Base-by-base conservation (phyloP, 2,113 vertebrate genomes). In the Syngnathus floridae region DNA sequence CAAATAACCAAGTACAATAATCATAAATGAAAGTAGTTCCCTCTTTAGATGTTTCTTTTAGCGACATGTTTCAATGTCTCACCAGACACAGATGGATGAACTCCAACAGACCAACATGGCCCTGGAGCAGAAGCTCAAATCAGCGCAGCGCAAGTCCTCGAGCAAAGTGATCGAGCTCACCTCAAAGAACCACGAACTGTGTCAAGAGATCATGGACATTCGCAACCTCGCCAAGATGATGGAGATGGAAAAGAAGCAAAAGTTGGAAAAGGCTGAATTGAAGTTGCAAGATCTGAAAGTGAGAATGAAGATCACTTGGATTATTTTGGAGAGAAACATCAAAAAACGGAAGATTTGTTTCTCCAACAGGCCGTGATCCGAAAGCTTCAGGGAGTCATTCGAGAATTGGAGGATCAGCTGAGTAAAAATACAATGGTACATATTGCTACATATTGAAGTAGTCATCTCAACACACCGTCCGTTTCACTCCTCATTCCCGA, bases 211-310 rank as follows among this genome's bases (percentile, higher is more conserved):
- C 62, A 93, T 89, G 12, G 92, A 97, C 86, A 95, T 99, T 60
- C 95, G 98, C 68, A 90, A 97, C 65, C 89, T 98, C 35, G 93
- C 97, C 0, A 93, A 95, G 82, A 91, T 90, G 46, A 64, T 99
- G 79, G 93, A 98, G 86, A 91, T 92, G 80, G 95, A 98, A 74
- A 97, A 97, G 74, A 94, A 97, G 78, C 89, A 86, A 14, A 93
- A 92, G 38, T 88, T 98, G 37, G 90, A 95, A 79, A 94, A 92
- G 0, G 95, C 95, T 2, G 94, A 98, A 83, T 89, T 91, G 71
- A 94, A 99, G 79, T 90, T 98, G 63, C 90, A 87, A 73, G 93
- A 95, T 78, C 90, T 94, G 57, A 94, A 94, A 92, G 97, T 98
- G 87, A 78, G 73, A 41, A 7, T 8, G 26, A 31, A 35, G 26